A percentile compares a stretch with the other conserved stretches of the same genome.
Conservation (phyloP, 2,113 vertebrate genomes). For the Rhea pennata region DNA sequence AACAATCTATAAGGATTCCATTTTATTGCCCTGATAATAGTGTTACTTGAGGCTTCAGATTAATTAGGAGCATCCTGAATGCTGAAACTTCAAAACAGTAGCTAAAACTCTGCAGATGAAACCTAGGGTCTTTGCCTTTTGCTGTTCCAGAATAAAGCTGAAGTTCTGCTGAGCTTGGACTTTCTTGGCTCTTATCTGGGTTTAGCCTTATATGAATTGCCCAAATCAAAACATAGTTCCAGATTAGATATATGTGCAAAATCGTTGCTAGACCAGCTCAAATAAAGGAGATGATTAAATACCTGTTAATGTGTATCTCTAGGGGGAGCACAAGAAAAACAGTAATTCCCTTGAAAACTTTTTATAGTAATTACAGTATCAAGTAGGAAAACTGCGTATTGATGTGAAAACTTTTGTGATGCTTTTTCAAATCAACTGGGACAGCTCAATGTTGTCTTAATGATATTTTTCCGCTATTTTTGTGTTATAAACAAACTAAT, state of each 20-base stretch:
- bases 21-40: constrained; percentile 24
- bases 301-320: neutral
- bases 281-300: neutral
- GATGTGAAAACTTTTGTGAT: neutral
- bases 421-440: neutral
- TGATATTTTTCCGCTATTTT: neutral
- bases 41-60: constrained; percentile 22
- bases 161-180: neutral
- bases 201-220: neutral
- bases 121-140: neutral
- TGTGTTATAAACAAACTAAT: neutral
- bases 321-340: neutral
- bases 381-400: neutral
- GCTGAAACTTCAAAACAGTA: neutral
- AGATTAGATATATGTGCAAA: neutral
- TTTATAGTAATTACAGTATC: neutral
- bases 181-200: neutral
- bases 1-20: neutral
- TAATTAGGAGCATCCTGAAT: constrained; percentile 1
- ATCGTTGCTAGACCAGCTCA: neutral
- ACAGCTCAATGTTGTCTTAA: neutral
- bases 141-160: neutral
- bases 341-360: neutral
- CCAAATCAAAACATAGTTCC: neutral
- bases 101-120: neutral